These are phyloP conservation scores for Lasioglossum baleicum DNA, from an alignment of 1,140 invertebrate genomes.

Conservation along the genomic window DNA sequence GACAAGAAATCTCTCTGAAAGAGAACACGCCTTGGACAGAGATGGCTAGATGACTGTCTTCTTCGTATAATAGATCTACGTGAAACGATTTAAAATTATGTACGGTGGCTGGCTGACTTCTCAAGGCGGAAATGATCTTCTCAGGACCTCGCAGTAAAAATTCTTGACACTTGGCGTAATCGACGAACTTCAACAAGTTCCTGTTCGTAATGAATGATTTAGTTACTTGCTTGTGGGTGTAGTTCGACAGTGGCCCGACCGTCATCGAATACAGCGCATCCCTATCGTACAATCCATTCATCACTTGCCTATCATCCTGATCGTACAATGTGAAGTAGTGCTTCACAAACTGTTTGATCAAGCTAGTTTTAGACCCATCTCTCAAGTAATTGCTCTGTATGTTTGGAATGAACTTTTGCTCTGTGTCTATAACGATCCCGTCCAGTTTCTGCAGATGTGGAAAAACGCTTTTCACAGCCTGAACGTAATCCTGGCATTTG, in stretches of 20 bases:
- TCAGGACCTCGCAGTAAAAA: slow-evolving; percentile 73
- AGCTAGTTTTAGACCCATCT: slow-evolving; percentile 60
- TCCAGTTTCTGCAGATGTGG: slow-evolving; percentile 74
- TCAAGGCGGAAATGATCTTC: slow-evolving; percentile 71
- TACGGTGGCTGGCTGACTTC: slow-evolving; percentile 69
- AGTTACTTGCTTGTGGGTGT: slow-evolving; percentile 69
- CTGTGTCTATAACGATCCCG: slow-evolving; percentile 70
- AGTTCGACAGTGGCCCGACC: slow-evolving; percentile 66
- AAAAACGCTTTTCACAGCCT: slow-evolving; percentile 69
- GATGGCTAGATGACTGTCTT: slow-evolving; percentile 62
- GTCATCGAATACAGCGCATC: slow-evolving; percentile 77
- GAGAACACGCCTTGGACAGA: slow-evolving; percentile 73
- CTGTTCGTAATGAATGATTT: slow-evolving; percentile 72
- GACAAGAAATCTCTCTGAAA: slow-evolving; percentile 66
- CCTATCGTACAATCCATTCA: slow-evolving; percentile 76
- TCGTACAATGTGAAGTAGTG: slow-evolving; percentile 78
- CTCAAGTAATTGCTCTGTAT: slow-evolving; percentile 66
- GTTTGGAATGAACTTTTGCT: slow-evolving; percentile 67
- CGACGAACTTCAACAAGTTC: slow-evolving; percentile 76
- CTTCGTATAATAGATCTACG: slow-evolving; percentile 70
- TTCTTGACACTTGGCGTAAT: slow-evolving; percentile 77
- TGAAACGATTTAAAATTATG: slow-evolving; percentile 72
- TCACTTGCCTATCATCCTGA: slow-evolving; percentile 72
- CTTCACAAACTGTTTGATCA: slow-evolving; percentile 76
- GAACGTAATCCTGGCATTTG: slow-evolving; percentile 69